These are phyloP conservation scores for Drosophila grimshawi DNA, from an alignment of 1,140 invertebrate genomes.

Conservation along the genomic window DNA sequence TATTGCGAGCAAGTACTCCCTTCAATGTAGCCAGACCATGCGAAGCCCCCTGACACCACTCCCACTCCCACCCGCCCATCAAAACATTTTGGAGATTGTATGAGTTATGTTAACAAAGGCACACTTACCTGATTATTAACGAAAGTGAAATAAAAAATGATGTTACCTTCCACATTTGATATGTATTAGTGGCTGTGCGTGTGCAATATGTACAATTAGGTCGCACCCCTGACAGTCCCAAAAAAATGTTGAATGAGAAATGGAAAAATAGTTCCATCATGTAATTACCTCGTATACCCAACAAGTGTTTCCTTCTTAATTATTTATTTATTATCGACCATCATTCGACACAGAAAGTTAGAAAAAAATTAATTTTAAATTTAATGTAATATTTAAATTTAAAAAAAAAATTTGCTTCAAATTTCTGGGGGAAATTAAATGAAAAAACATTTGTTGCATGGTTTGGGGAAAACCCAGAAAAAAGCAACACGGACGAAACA, in stretches of 20 bases:
- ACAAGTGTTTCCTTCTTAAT: no score
- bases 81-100: background rate
- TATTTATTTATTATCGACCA: no score
- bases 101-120: slow-evolving; percentile 15
- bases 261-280: no score
- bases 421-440: no score
- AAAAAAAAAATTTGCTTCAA: no score
- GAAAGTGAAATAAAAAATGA: slow-evolving; percentile 21
- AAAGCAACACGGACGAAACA: no score
- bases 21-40: background rate
- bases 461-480: no score
- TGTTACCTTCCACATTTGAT: slow-evolving; percentile 6
- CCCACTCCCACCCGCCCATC: background rate
- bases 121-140: slow-evolving; percentile 39
- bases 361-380: no score
- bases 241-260: background rate
- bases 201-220: background rate
- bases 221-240: background rate
- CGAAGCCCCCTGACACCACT: background rate
- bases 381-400: no score
- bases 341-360: no score
- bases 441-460: no score
- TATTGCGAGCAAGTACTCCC: background rate
- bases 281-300: no score
- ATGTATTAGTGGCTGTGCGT: background rate